Base-by-base conservation (phyloP, 1,140 invertebrate genomes). In the Atta texana region DNA sequence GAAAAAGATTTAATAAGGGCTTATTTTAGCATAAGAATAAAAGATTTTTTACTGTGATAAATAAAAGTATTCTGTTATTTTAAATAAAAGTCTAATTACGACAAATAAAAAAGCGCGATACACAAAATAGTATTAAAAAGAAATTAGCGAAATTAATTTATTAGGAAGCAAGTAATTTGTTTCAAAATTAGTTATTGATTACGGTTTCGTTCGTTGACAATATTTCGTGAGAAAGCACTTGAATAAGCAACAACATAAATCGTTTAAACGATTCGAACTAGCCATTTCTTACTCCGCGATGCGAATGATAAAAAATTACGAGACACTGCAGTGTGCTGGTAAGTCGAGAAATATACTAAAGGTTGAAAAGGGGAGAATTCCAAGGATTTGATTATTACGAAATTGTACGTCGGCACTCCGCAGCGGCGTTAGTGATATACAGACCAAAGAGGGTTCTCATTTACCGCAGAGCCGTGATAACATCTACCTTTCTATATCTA, bases 391-490 rank as follows among this genome's bases (percentile, higher is more conserved):
- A 92, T 94, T 92, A 93, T 94, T 91, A 92, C 78, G 87, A 92
- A 92, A 91, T 90, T 87, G 89, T 82, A 87, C 86, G n/a, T 39
- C n/a, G 61, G 80, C 76, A 81, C 57, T 78, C 75, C 71, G 90
- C 57, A 31, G 39, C 87, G 88, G 71, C 63, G 84, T 87, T 87
- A 91, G 90, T 90, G 90, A 85, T 88, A 75, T 82, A 86, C 87
- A 91, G 90, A 93, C 85, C 87, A 51, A 88, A 94, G 92, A 81
- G 89, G 84, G 89, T 88, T 91, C 91, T 94, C 91, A 93, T 89
- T 94, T 93, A 93, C 91, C 91, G 87, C 87, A 87, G 90, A 89
- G 92, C 92, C 93, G 92, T 93, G 91, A 94, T 94, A 93, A 94
- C 91, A 93, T 91, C 85, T 89, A 55, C 61, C 80, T 31, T 44